phyloP scores from a whole-genome alignment of 2,797 vertebrate species.

The Bufotes viridis region DNA sequence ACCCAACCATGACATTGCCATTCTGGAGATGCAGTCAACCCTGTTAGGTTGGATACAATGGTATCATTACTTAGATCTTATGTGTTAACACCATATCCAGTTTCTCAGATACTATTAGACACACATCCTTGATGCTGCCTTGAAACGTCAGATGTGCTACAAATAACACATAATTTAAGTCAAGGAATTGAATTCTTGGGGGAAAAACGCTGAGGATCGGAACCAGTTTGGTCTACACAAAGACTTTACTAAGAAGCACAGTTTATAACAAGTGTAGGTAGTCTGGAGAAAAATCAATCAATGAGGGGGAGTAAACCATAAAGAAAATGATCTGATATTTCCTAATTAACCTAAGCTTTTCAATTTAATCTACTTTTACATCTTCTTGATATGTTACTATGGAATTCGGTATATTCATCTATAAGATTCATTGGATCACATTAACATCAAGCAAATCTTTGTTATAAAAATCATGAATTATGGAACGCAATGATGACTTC shows the following conservation, averaged over 20 bases:
- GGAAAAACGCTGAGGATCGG: background rate
- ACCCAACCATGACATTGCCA: conserved; percentile 18
- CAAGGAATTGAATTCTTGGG: background rate
- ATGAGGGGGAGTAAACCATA: background rate
- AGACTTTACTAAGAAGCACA: background rate
- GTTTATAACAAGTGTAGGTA: background rate
- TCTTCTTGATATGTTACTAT: background rate
- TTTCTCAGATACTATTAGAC: background rate
- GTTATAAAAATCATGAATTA: background rate
- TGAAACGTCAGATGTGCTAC: background rate
- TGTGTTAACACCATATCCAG: conserved; percentile 26
- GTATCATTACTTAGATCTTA: conserved; percentile 13
- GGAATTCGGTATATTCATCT: background rate
- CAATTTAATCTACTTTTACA: background rate
- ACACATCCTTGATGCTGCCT: background rate
- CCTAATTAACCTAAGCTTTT: background rate
- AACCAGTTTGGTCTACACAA: background rate
- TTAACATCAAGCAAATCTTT: conserved; percentile 1
- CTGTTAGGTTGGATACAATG: conserved; percentile 26
- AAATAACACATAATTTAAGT: background rate
- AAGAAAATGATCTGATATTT: background rate
- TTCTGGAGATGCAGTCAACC: conserved; percentile 35
- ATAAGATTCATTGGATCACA: background rate
- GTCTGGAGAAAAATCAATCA: background rate
- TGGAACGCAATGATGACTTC: background rate